Conservation (phyloP, 2,888 invertebrate genomes). For the Blastobasis adustella region DNA sequence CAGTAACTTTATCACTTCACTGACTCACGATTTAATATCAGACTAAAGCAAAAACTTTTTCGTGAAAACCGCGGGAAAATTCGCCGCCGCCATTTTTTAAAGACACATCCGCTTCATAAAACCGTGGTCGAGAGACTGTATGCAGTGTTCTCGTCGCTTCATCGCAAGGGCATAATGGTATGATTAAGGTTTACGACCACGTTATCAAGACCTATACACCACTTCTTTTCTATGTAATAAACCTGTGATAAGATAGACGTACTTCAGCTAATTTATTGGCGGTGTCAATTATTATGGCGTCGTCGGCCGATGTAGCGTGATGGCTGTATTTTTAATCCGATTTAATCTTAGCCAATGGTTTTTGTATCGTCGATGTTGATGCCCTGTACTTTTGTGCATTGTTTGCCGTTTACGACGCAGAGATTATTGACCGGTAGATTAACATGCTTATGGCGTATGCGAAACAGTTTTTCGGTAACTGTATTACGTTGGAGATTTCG, state of each 20-base stretch:
- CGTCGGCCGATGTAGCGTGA: slow-evolving; percentile 7
- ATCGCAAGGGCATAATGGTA: slow-evolving; percentile 1
- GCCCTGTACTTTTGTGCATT: slow-evolving; percentile 37
- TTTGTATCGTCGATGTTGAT: slow-evolving; percentile 41
- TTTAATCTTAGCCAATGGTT: slow-evolving; percentile 16
- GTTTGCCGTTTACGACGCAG: slow-evolving; percentile 32
- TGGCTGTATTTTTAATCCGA: slow-evolving; percentile 35
- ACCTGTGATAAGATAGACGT: slow-evolving; percentile 16
- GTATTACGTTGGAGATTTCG: too few relatives aligned
- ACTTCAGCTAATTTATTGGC: slow-evolving; percentile 12
- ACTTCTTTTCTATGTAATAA: slow-evolving; percentile 1
- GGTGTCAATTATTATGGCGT: slow-evolving; percentile 16
- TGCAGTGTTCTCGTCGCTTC: too few relatives aligned
- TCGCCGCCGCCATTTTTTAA: too few relatives aligned
- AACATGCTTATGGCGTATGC: too few relatives aligned
- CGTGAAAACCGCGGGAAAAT: too few relatives aligned
- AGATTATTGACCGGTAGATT: slow-evolving; percentile 13
- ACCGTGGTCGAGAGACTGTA: too few relatives aligned
- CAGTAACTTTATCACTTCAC: not conserved
- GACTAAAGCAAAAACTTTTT: slow-evolving; percentile 4
- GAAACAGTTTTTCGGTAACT: too few relatives aligned
- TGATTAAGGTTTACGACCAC: slow-evolving; percentile 6
- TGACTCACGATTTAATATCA: not conserved
- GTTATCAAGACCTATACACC: slow-evolving; percentile 4
- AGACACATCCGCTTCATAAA: too few relatives aligned